phyloP scores from a whole-genome alignment of 2,113 vertebrate genomes.

The Vimba vimba region DNA sequence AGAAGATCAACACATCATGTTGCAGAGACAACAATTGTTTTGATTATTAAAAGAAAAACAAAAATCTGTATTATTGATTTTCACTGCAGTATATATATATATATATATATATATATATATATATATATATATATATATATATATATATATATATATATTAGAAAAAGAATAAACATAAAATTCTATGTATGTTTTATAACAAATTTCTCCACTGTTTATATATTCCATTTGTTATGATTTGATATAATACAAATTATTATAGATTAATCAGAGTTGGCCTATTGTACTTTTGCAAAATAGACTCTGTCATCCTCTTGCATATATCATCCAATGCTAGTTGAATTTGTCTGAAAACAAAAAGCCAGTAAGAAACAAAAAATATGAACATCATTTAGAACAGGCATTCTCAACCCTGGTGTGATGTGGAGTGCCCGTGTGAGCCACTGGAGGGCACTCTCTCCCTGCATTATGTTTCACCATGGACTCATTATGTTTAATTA shows the following conservation, averaged over 20 bases:
- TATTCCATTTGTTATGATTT: not conserved
- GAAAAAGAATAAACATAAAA: not conserved
- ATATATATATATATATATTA: not conserved
- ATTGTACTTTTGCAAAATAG: not conserved
- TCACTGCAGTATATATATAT: not conserved
- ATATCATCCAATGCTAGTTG: not conserved
- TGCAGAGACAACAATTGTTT: not conserved
- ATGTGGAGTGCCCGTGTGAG: too few relatives aligned
- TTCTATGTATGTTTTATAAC: not conserved
- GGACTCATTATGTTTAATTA: too few relatives aligned
- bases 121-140: too few relatives aligned
- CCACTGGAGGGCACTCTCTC: too few relatives aligned
- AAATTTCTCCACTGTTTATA: not conserved
- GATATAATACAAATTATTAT: not conserved
- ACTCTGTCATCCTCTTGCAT: not conserved
- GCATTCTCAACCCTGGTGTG: too few relatives aligned
- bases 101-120: not conserved
- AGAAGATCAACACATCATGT: not conserved
- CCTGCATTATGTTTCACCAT: too few relatives aligned
- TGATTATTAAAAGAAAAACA: not conserved
- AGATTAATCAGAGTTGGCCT: not conserved
- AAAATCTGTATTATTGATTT: not conserved
- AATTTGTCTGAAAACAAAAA: not conserved
- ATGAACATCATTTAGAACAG: too few relatives aligned
- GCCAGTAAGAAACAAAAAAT: not conserved